A percentile compares a stretch with the other conserved stretches of the same genome.
These are phyloP conservation scores for Pterois miles DNA, from an alignment of 2,797 vertebrate species.

Conservation along the genomic window DNA sequence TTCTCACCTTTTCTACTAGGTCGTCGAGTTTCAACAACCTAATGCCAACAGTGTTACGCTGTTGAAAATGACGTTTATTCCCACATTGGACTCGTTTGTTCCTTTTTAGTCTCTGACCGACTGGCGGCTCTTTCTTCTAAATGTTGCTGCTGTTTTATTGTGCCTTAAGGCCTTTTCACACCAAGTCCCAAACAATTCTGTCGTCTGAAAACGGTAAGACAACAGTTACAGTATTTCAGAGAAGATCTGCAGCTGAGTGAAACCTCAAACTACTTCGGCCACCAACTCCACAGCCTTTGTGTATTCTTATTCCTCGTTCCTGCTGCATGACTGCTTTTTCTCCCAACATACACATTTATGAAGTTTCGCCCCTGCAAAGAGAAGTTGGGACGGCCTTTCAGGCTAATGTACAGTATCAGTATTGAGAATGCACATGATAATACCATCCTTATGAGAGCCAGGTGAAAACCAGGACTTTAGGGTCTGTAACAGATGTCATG, in stretches of 20 bases:
- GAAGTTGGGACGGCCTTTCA: no score
- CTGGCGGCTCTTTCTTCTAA: constrained; percentile 20
- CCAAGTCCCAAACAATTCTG: background rate
- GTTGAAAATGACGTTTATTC: constrained; percentile 36
- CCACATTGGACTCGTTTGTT: constrained; percentile 18
- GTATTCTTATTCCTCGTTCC: background rate
- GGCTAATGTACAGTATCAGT: background rate
- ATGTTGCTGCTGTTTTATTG: constrained; percentile 28
- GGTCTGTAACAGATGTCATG: background rate
- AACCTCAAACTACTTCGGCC: background rate
- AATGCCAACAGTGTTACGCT: constrained; percentile 41
- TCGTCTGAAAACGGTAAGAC: background rate
- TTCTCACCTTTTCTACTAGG: constrained; percentile 48
- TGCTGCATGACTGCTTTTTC: background rate
- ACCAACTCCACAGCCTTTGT: background rate
- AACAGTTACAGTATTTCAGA: background rate
- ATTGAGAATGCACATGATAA: background rate
- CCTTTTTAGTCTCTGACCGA: background rate
- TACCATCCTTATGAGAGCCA: background rate
- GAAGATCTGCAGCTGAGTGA: background rate
- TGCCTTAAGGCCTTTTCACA: constrained; percentile 54
- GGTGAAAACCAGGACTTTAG: background rate
- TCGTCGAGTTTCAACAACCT: constrained; percentile 40
- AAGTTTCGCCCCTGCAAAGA: background rate
- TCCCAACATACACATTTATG: background rate